These are phyloP conservation scores for Ectemnius continuus DNA, from an alignment of 2,888 invertebrate genomes.

Conservation along the genomic window DNA sequence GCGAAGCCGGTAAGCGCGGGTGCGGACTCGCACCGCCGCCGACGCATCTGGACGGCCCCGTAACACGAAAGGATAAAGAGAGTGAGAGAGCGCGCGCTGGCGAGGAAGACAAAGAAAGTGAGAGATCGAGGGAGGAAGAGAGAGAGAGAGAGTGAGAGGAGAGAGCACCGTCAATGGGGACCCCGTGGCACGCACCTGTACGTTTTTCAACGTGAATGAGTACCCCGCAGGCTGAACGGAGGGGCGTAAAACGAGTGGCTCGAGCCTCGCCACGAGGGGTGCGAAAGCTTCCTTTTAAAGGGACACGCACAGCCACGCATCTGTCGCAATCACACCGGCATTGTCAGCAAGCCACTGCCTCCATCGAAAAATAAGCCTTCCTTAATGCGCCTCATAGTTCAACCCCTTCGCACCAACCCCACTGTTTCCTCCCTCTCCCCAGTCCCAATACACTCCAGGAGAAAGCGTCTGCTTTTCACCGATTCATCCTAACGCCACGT, in stretches of 20 bases:
- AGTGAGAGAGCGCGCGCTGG: constrained; percentile 20
- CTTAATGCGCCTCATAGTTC: constrained; percentile 11
- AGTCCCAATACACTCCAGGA: constrained; percentile 37
- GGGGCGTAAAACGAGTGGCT: constrained; percentile 42
- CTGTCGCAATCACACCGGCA: constrained; percentile 72
- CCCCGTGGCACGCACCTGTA: constrained; percentile 60
- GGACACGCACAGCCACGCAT: constrained; percentile 66
- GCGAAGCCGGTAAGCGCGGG: constrained; percentile 49
- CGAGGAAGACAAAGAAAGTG: constrained; percentile 16
- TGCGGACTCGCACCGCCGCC: constrained; percentile 50
- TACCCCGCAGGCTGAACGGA: constrained; percentile 31
- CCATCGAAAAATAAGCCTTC: constrained; percentile 59
- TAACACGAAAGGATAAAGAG: constrained; percentile 8
- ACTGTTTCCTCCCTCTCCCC: constrained; percentile 26
- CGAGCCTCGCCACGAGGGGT: constrained; percentile 45
- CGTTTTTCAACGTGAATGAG: constrained; percentile 59
- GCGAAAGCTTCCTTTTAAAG: constrained; percentile 64
- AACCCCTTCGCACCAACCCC: constrained; percentile 13
- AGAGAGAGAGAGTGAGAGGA: constrained; percentile 8
- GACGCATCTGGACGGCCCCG: constrained; percentile 52
- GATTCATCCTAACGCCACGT: background rate
- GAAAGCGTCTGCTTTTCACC: background rate
- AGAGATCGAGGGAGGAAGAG: constrained; percentile 13
- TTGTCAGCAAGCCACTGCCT: constrained; percentile 63
- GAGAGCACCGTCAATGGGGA: constrained; percentile 53